These are phyloP conservation scores for Drosophila mojavensis DNA, from an alignment of 1,140 invertebrate species.

Conservation along the genomic window DNA sequence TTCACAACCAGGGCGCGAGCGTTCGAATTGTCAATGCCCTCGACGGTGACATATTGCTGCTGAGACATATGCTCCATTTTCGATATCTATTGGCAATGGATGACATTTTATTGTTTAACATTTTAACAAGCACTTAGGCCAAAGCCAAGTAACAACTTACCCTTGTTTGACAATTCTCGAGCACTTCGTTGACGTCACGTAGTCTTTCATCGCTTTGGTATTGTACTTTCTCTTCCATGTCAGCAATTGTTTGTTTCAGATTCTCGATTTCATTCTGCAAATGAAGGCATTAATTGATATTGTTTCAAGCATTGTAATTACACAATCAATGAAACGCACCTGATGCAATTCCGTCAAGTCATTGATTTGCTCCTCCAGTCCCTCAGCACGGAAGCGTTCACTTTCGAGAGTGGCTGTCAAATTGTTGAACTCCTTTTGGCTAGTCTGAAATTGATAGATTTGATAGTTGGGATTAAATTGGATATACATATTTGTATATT, in stretches of 20 bases:
- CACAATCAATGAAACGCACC: conserved; percentile 66
- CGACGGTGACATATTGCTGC: conserved; percentile 95
- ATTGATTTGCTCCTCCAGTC: conserved; percentile 98
- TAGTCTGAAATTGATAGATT: conserved; percentile 84
- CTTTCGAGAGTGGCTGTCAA: conserved; percentile 92
- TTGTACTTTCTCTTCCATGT: conserved; percentile 99
- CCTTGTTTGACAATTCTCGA: conserved; percentile 98
- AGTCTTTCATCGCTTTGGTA: conserved; percentile 98
- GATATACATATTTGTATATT: not conserved
- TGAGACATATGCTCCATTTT: conserved; percentile 98
- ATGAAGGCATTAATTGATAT: conserved; percentile 13
- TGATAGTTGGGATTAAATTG: not conserved
- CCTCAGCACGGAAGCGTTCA: conserved; percentile 92
- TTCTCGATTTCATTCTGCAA: conserved; percentile 92
- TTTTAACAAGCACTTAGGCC: not conserved
- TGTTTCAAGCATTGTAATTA: not conserved
- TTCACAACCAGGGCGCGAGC: conserved; percentile 96
- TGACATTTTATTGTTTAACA: not conserved
- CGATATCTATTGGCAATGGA: conserved; percentile 88
- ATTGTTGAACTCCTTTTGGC: conserved; percentile 92
- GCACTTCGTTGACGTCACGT: conserved; percentile 96
- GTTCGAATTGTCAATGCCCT: conserved; percentile 96
- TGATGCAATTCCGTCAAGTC: conserved; percentile 98
- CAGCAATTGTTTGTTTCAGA: conserved; percentile 95
- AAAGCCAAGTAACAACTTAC: conserved; percentile 84